Evolutionary conservation across 2,888 invertebrate genomes (phyloP).

Genomic region (Scaptomyza reducta): DNA sequence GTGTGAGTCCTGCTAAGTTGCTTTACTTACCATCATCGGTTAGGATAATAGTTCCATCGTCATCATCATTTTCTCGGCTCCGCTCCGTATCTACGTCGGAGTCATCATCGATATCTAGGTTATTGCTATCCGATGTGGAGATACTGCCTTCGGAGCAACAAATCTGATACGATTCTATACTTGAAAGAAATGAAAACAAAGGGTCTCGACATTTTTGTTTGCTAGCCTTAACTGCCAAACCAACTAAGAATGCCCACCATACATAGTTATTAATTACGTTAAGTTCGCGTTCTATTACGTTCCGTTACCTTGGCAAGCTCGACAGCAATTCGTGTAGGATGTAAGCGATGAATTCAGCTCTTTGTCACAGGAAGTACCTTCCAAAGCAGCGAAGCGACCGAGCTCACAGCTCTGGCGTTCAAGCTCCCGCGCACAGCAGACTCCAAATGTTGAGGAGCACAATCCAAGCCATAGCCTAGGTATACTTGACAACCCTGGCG

Average conservation of each 20-base stretch:
- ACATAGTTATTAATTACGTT: neutral
- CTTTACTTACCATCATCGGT: constrained; percentile 67
- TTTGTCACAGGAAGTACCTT: constrained; percentile 77
- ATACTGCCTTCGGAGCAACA: constrained; percentile 85
- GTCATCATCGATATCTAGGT: neutral
- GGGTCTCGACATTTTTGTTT: constrained; percentile 86
- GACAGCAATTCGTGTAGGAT: constrained; percentile 86
- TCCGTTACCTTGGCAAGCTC: constrained; percentile 85
- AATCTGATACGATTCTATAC: constrained; percentile 86
- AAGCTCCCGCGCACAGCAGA: constrained; percentile 87
- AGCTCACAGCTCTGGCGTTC: constrained; percentile 83
- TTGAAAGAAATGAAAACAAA: constrained; percentile 82
- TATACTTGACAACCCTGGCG: constrained; percentile 85
- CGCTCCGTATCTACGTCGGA: constrained; percentile 5
- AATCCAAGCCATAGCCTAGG: constrained; percentile 86
- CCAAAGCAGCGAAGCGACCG: constrained; percentile 79
- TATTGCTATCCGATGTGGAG: neutral
- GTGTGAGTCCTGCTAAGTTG: neutral
- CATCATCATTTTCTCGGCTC: constrained; percentile 20
- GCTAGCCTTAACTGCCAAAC: constrained; percentile 86
- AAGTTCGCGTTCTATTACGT: neutral
- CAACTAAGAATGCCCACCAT: constrained; percentile 78
- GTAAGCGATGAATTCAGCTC: constrained; percentile 64
- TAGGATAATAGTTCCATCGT: constrained; percentile 72
- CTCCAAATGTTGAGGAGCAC: constrained; percentile 87